phyloP scores from a whole-genome alignment of 2,113 vertebrate genomes.

The Rhinichthys klamathensis region DNA sequence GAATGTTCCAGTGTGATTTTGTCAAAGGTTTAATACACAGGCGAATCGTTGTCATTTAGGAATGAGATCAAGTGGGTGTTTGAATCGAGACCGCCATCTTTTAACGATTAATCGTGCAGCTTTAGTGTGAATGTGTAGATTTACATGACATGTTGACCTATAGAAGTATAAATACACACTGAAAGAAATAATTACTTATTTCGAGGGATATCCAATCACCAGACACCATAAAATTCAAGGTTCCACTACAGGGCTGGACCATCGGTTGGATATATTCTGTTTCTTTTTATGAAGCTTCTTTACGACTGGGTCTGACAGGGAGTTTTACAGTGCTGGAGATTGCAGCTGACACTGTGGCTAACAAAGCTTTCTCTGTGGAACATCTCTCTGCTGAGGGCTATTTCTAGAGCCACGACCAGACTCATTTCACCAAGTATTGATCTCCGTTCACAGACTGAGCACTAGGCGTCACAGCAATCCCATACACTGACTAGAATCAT shows the following conservation, averaged over 20 bases:
- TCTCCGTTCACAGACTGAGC: slow-evolving; percentile 53
- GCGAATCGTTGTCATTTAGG: no score
- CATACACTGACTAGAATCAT: slow-evolving; percentile 53
- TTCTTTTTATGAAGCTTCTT: slow-evolving; percentile 22
- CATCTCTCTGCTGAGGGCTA: slow-evolving; percentile 37
- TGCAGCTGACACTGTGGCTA: slow-evolving; percentile 33
- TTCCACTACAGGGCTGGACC: slow-evolving; percentile 28
- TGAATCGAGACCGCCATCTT: no score
- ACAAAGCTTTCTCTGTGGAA: slow-evolving; percentile 41
- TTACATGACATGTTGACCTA: not conserved
- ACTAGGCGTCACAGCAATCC: slow-evolving; percentile 50
- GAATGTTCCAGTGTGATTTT: no score
- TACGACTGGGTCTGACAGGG: slow-evolving; percentile 21
- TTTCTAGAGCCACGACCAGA: slow-evolving; percentile 64
- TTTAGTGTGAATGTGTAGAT: no score
- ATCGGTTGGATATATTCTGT: not conserved
- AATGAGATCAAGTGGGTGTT: no score
- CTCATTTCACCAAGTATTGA: slow-evolving; percentile 64
- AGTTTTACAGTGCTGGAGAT: slow-evolving; percentile 29
- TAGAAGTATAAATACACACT: not conserved
- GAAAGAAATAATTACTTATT: not conserved
- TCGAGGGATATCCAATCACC: not conserved
- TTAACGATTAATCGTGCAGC: no score
- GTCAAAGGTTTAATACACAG: no score
- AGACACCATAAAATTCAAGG: slow-evolving; percentile 34